phyloP scores from a whole-genome alignment of 2,888 invertebrate genomes.

The Allygus modestus region DNA sequence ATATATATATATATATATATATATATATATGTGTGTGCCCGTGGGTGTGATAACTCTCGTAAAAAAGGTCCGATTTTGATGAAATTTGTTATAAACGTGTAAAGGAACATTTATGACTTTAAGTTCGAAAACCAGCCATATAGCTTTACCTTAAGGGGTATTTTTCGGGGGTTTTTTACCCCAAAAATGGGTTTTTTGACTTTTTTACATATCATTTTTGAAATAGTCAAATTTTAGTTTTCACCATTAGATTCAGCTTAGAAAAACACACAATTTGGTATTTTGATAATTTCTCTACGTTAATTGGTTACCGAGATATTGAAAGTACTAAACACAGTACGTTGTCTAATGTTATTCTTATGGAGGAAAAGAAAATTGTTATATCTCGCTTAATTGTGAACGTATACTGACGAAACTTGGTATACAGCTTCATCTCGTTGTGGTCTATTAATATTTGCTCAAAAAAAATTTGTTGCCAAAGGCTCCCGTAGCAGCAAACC shows the following conservation, averaged over 20 bases:
- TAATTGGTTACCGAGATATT: slow-evolving; percentile 1
- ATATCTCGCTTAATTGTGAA: background rate
- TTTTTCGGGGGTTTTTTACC: background rate
- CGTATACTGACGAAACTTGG: background rate
- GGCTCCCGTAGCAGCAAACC: background rate
- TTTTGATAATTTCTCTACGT: background rate
- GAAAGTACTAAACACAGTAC: background rate
- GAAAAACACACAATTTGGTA: background rate
- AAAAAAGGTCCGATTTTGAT: background rate
- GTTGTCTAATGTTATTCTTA: slow-evolving; percentile 1
- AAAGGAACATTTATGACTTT: background rate
- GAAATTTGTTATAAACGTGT: background rate
- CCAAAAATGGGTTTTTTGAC: background rate
- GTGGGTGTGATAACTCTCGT: background rate
- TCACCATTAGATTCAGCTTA: background rate
- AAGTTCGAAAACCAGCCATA: background rate
- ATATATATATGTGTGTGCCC: too few species aligned
- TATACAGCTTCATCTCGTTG: background rate
- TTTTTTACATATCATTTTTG: background rate
- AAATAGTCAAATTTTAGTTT: background rate
- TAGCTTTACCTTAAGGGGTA: background rate
- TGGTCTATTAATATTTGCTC: background rate
- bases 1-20: background rate
- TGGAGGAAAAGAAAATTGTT: background rate
- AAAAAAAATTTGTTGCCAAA: background rate